Percentiles rank a stretch among this genome's conserved stretches.
These are phyloP conservation scores for Coregonus suidteri DNA, from an alignment of 2,797 vertebrate genomes.

Conservation along the genomic window DNA sequence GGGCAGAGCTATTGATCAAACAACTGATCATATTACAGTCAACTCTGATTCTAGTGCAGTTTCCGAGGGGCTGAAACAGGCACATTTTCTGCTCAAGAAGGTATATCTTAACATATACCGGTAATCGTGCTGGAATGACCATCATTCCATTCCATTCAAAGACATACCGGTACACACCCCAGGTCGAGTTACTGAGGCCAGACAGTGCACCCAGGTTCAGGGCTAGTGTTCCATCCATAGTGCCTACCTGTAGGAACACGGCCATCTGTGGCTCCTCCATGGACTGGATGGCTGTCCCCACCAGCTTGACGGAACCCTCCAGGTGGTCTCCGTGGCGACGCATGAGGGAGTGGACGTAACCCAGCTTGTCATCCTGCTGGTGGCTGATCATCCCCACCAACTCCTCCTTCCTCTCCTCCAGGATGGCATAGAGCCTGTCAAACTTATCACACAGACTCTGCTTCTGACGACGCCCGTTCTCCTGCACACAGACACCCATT, in stretches of 20 bases:
- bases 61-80: background rate
- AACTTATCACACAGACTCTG: conserved; percentile 79
- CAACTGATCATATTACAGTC: background rate
- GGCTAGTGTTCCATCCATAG: background rate
- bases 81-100: background rate
- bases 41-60: background rate
- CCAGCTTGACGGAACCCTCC: conserved; percentile 82
- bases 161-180: background rate
- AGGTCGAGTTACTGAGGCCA: background rate
- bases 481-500: conserved; percentile 63
- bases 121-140: background rate
- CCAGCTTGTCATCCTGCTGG: conserved; percentile 84
- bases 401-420: conserved; percentile 88
- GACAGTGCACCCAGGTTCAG: background rate
- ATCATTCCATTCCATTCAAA: background rate
- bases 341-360: conserved; percentile 78
- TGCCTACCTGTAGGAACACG: conserved; percentile 82
- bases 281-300: conserved; percentile 85
- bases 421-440: conserved; percentile 73
- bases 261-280: conserved; percentile 90
- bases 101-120: background rate
- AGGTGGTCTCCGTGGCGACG: conserved; percentile 81
- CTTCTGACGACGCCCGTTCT: conserved; percentile 79
- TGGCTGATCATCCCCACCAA: conserved; percentile 78
- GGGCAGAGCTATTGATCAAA: too few species aligned